Evolutionary conservation across 1,140 invertebrate species (phyloP), one percentile per base, ranked within the genome.

Genomic region (Drosophila busckii): DNA sequence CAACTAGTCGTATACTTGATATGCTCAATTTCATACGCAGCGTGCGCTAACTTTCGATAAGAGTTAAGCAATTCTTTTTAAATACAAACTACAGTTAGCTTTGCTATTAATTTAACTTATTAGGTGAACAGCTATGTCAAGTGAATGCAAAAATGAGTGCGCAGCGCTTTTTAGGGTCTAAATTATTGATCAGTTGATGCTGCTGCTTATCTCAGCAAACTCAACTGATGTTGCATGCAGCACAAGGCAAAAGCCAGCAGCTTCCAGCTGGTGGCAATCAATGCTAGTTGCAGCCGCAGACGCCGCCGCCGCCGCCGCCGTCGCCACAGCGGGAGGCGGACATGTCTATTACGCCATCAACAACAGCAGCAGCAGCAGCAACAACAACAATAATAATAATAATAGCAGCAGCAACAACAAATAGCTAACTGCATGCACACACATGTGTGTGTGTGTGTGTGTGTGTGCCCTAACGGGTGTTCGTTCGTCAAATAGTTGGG

Each of bases 321-420:
- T 32, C 19, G 32, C 40, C 56, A 35, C 56, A 40, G 56, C 56
- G 52, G 45, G 61, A 54, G 49, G 49, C 40, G 56, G 49, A 56
- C 53, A 62, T 56, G 52, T 63, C 62, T 76, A 78, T 76, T 78
- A 76, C 71, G 71, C 71, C 71, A 76, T 76, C 62, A 29, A 35
- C 44, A 55, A 40, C 42, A 53, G 42, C 63, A 41, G 54, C 32
- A 34, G 13, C 28, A 20, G 17, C 34, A 10, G 15, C 17, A 35
- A 17, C 35, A 19, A 28, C 31, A 29, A 25, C 60, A 59, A 48
- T 64, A 64, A 68, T 78, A 60, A 67, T 45, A 60, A 52, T 32
- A 29, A 62, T n/a, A 66, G 37, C 41, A 23, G 46, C 48, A 50
- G 55, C 50, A 54, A 44, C 16, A 55, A 55, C 46, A 53, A 41